These are phyloP conservation scores for Hypotaenidia okinawae DNA, from an alignment of 2,797 vertebrate species.

Conservation along the genomic window DNA sequence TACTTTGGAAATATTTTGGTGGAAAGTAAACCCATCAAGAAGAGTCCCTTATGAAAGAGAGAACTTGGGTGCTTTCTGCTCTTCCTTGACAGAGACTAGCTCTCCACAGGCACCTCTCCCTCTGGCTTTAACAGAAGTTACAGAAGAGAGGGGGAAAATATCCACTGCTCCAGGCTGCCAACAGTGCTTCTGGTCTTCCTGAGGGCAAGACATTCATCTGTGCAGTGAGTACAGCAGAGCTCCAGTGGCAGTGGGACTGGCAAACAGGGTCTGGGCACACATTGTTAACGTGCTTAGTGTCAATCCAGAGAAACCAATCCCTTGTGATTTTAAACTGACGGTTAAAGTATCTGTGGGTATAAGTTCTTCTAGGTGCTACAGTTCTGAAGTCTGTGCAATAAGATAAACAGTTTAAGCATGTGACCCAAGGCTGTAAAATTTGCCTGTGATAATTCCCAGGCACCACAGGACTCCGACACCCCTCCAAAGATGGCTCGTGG, in stretches of 20 bases:
- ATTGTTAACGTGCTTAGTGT: neutral
- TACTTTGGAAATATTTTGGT: neutral
- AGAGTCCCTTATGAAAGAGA: neutral
- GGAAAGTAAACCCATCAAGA: neutral
- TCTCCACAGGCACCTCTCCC: neutral
- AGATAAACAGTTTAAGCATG: neutral
- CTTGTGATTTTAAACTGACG: neutral
- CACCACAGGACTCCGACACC: neutral
- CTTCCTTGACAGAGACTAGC: neutral
- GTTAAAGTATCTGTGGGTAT: neutral
- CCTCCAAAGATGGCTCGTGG: neutral
- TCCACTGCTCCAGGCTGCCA: neutral
- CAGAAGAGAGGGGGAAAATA: accelerated
- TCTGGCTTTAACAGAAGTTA: neutral
- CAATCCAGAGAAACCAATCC: neutral
- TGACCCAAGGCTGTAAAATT: neutral
- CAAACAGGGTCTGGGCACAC: neutral
- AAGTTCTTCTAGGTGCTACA: neutral
- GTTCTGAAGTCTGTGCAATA: neutral
- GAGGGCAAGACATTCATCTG: neutral
- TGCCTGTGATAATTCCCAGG: neutral
- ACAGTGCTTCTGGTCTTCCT: neutral
- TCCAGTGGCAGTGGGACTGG: neutral
- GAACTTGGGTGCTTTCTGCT: neutral
- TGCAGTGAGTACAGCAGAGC: neutral